Evolutionary conservation across 2,797 vertebrate genomes (phyloP).

Genomic region (Cirrhinus mrigala): DNA sequence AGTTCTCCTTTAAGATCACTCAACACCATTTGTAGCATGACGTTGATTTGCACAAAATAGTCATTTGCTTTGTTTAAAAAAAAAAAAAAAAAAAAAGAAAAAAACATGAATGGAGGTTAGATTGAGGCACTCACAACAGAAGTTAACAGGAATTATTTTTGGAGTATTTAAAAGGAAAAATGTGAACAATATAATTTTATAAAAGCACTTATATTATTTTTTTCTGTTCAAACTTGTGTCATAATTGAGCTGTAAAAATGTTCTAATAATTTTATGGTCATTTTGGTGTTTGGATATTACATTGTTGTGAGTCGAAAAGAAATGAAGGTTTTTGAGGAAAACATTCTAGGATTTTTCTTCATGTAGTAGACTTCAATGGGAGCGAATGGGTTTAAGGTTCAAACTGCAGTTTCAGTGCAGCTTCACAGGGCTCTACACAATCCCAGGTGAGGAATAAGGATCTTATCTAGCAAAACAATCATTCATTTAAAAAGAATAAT

Average conservation of each 20-base stretch:
- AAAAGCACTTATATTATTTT: background rate
- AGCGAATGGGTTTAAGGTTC: too few relatives aligned
- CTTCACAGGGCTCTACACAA: too few relatives aligned
- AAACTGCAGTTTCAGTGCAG: too few relatives aligned
- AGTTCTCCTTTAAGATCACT: too few relatives aligned
- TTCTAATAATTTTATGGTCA: background rate
- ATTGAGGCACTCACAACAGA: background rate
- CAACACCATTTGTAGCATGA: background rate
- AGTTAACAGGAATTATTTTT: background rate
- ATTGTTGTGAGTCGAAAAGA: too few relatives aligned
- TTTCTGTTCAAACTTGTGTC: background rate
- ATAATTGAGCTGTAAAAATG: background rate
- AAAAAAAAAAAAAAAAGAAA: background rate
- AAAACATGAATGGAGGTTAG: background rate
- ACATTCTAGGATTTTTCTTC: too few relatives aligned
- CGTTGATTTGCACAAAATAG: background rate
- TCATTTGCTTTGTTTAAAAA: background rate
- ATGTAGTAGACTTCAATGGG: too few relatives aligned
- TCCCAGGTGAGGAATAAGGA: too few relatives aligned
- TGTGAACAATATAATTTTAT: too few relatives aligned
- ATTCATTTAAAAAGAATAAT: too few relatives aligned
- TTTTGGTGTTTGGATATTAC: background rate
- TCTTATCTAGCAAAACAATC: too few relatives aligned
- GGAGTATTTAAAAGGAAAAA: background rate
- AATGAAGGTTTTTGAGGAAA: too few relatives aligned